A percentile compares a stretch with the other conserved stretches of the same genome.
Conservation (phyloP, 2,113 vertebrate species). For the Ceyx cyanopectus region DNA sequence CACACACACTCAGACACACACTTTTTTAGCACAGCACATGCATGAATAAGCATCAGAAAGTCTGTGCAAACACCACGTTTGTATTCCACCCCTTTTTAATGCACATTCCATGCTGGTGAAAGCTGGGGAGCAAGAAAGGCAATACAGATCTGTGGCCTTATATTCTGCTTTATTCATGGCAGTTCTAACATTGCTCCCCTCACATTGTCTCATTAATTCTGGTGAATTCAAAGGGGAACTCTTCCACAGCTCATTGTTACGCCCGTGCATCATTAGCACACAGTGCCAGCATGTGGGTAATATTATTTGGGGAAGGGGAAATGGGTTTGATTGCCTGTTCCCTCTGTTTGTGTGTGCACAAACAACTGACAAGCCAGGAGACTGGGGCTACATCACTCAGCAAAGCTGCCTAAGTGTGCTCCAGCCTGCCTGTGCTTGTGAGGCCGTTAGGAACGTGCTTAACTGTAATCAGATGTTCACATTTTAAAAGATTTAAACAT, state of each 20-base stretch:
- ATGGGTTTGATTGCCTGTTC: neutral
- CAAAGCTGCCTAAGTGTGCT: neutral
- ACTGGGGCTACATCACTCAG: neutral
- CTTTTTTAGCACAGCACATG: neutral
- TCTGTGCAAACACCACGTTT: neutral
- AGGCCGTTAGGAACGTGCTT: conserved; percentile 49
- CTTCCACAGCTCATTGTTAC: neutral
- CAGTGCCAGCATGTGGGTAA: neutral
- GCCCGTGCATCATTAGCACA: neutral
- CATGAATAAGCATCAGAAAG: neutral
- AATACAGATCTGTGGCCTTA: neutral
- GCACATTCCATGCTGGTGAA: neutral
- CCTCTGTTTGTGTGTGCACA: neutral
- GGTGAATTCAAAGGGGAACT: neutral
- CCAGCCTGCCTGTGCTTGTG: neutral
- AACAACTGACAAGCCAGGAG: neutral
- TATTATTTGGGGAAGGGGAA: neutral
- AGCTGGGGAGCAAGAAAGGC: neutral
- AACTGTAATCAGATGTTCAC: conserved; percentile 68
- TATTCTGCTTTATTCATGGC: neutral
- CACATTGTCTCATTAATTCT: neutral
- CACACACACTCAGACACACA: neutral
- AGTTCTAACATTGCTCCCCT: neutral
- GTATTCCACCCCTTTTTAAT: neutral
- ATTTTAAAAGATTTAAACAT: conserved; percentile 66